These are phyloP conservation scores for Dicyema japonicum DNA, from an alignment of 1,140 invertebrate genomes.

Conservation along the genomic window DNA sequence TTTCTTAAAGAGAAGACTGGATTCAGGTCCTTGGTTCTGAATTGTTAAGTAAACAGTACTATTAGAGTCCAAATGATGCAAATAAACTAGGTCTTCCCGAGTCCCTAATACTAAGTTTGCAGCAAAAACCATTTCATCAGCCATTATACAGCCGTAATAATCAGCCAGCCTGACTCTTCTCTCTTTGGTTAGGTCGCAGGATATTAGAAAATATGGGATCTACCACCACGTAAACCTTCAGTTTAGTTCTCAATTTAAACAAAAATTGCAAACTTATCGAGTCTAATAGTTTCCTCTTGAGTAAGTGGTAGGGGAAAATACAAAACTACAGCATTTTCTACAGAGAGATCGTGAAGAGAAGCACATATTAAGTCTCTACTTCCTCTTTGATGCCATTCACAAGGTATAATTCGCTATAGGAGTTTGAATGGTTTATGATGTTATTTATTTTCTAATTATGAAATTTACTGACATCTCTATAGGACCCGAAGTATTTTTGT, in stretches of 20 bases:
- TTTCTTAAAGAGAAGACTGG: conserved; percentile 50
- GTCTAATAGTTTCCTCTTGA: conserved; percentile 47
- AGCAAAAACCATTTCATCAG: conserved; percentile 55
- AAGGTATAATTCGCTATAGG: no score
- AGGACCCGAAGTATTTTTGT: no score
- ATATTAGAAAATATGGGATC: conserved; percentile 61
- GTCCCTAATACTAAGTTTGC: conserved; percentile 11
- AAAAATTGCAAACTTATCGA: conserved; percentile 2
- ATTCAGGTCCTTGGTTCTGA: conserved; percentile 23
- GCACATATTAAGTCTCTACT: conserved; percentile 31
- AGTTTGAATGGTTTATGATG: no score
- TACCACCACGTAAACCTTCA: conserved; percentile 54
- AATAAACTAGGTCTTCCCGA: conserved; percentile 92
- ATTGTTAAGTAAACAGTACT: conserved; percentile 9
- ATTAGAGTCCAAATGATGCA: conserved; percentile 74
- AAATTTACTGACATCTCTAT: no score
- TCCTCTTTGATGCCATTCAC: no score
- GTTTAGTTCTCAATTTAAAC: conserved; percentile 18
- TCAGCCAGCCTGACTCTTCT: conserved; percentile 58
- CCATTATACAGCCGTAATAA: conserved; percentile 80
- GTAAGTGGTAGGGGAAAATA: conserved; percentile 45
- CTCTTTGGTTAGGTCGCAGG: conserved; percentile 75
- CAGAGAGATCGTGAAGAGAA: conserved; percentile 61
- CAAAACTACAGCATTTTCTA: conserved; percentile 59
- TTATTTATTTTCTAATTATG: no score